These are phyloP conservation scores for Clarias gariepinus DNA, from an alignment of 2,113 vertebrate genomes.

Conservation along the genomic window DNA sequence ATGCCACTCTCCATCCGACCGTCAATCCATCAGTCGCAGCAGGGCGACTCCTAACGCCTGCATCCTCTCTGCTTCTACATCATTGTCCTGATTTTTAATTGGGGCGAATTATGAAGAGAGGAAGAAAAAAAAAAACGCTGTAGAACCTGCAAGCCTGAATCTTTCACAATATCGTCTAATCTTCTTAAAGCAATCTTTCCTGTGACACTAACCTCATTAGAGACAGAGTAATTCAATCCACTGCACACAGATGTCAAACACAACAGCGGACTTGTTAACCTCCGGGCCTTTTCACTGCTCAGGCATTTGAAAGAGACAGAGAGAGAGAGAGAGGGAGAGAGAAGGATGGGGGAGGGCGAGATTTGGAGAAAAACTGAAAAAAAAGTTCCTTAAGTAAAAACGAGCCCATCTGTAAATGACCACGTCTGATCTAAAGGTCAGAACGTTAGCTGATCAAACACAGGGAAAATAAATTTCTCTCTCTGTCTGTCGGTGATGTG, in stretches of 20 bases:
- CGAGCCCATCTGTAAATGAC: not conserved
- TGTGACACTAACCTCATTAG: slow-evolving; percentile 57
- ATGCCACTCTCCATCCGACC: not conserved
- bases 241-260: slow-evolving; percentile 51
- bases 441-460: not conserved
- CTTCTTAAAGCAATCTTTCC: slow-evolving; percentile 54
- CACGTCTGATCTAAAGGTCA: slow-evolving; percentile 7
- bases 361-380: not conserved
- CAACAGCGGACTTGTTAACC: slow-evolving; percentile 43
- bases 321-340: not conserved
- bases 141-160: not conserved
- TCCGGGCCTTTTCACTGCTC: slow-evolving; percentile 37
- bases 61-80: not conserved
- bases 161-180: slow-evolving; percentile 48
- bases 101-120: not conserved
- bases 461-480: not conserved
- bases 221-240: slow-evolving; percentile 44
- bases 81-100: not conserved
- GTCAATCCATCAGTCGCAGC: not conserved
- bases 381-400: slow-evolving; percentile 6
- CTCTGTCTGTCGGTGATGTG: not conserved
- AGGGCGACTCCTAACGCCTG: not conserved
- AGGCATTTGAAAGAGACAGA: slow-evolving; percentile 1
- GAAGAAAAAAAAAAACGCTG: not conserved
- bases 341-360: not conserved